Evolutionary conservation across 2,113 vertebrate species (phyloP).

Genomic region (Solenodon paradoxus): DNA sequence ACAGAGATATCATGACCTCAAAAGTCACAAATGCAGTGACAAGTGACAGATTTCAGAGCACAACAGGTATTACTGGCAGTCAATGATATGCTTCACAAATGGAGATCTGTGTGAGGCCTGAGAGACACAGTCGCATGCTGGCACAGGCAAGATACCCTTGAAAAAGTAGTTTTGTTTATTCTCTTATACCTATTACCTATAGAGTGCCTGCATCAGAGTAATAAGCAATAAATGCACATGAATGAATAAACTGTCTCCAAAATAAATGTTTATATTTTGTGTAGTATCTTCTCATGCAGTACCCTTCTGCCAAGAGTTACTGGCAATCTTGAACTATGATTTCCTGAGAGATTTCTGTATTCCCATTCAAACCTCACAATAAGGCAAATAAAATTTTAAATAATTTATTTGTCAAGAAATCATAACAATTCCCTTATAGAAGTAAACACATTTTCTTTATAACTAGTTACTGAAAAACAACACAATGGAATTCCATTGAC

Average conservation of each 20-base stretch:
- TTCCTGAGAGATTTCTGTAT: neutral
- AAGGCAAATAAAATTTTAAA: neutral
- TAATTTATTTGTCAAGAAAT: neutral
- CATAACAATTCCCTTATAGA: neutral
- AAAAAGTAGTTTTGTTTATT: neutral
- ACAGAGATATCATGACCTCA: neutral
- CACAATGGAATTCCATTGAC: neutral
- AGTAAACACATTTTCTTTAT: neutral
- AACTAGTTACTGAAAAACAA: neutral
- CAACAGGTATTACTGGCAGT: neutral
- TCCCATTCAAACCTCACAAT: neutral
- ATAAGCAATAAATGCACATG: neutral
- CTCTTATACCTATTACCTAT: rapidly evolving
- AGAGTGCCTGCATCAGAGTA: neutral
- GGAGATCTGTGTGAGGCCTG: neutral
- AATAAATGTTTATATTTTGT: neutral
- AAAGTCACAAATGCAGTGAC: neutral
- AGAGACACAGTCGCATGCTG: neutral
- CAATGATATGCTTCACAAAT: neutral
- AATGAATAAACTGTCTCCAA: neutral
- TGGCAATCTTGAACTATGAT: neutral
- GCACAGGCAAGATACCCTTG: rapidly evolving
- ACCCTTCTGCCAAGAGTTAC: neutral
- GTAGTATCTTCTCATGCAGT: neutral
- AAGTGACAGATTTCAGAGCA: neutral